Base-by-base conservation (phyloP, 92 coral and sea anemone species). In the Porites lobata region DNA sequence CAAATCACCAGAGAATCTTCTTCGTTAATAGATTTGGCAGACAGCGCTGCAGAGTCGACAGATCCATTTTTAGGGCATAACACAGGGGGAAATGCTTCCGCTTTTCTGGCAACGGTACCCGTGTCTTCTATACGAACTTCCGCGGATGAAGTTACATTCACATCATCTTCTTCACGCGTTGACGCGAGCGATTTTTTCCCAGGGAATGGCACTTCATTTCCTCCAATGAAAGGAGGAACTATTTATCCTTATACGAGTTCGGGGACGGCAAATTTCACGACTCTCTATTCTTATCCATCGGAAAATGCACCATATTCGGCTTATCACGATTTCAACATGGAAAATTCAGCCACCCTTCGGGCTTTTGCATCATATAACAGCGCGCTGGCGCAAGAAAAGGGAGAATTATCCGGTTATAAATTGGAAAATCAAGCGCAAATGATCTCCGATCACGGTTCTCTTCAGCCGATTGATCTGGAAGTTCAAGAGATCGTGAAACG, bases 401-500 rank as follows among this genome's bases (percentile, higher is more conserved):
- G 87, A 62, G 98, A 95, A 24, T 92, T 98, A 54, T 69, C 96
- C 50, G 86, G 92, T 57, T 98, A 87, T 69, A 96, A 94, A 85
- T 83, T 98, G 38, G 98, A 98, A 51, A 84, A 81, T 29, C 96
- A 87, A 82, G 76, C 92, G 21, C 95, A 91, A 53, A 93, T 96
- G 65, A 90, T 94, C 70, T 89, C 96, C 8, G 99, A 96, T 52
- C 90, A 90, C 20, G 94, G 94, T 6, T 74, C 92, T 18, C 53
- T 98, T 65, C 98, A 95, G 19, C 99, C 99, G 1, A 98, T 98
- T 70, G 99, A 98, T 80, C 91, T 98, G 66, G 99, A 98, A 79
- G 94, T 98, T 85, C 99, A 98, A 78, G 99, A 98, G 84, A 94
- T 98, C 69, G 99, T 98, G 12, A 98, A 98, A 88, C 96, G 99